These are phyloP conservation scores for Aradus depressus DNA, from an alignment of 2,888 invertebrate genomes.

Conservation along the genomic window DNA sequence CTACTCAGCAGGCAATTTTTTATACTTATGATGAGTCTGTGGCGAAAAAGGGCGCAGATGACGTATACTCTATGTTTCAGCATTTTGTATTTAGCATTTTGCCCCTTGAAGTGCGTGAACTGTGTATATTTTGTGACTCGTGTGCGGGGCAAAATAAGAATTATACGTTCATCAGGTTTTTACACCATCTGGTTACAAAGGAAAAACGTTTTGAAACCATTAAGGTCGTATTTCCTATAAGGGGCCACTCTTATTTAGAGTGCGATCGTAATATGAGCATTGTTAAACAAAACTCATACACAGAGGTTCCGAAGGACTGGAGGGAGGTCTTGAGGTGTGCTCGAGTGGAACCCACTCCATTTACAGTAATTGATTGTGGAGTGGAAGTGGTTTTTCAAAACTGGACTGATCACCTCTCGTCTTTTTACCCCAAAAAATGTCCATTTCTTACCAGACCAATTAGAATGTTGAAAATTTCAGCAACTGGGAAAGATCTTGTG, in stretches of 20 bases:
- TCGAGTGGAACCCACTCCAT: too few species aligned
- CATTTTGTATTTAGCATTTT: constrained; percentile 15
- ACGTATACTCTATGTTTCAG: constrained; percentile 16
- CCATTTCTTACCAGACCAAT: too few species aligned
- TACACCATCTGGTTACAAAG: constrained; percentile 16
- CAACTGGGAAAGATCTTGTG: too few species aligned
- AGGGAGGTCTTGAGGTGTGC: too few species aligned
- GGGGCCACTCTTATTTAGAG: constrained; percentile 24
- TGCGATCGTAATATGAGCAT: constrained; percentile 23
- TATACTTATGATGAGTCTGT: constrained; percentile 19
- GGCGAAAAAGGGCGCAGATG: constrained; percentile 20
- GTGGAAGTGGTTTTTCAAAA: too few species aligned
- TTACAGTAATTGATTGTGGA: too few species aligned
- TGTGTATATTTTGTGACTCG: too few species aligned
- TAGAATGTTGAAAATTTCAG: too few species aligned
- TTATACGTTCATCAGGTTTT: constrained; percentile 17
- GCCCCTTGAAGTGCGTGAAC: not conserved
- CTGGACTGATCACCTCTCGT: too few species aligned
- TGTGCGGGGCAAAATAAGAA: constrained; percentile 24
- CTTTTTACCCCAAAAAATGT: too few species aligned
- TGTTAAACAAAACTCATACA: too few species aligned
- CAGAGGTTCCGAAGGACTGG: too few species aligned
- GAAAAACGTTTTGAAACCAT: constrained; percentile 12
- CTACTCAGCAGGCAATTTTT: constrained; percentile 13
- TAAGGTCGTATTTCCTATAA: constrained; percentile 18